Conservation (phyloP, 1,140 invertebrate species). For the Trichomalopsis sarcophagae region DNA sequence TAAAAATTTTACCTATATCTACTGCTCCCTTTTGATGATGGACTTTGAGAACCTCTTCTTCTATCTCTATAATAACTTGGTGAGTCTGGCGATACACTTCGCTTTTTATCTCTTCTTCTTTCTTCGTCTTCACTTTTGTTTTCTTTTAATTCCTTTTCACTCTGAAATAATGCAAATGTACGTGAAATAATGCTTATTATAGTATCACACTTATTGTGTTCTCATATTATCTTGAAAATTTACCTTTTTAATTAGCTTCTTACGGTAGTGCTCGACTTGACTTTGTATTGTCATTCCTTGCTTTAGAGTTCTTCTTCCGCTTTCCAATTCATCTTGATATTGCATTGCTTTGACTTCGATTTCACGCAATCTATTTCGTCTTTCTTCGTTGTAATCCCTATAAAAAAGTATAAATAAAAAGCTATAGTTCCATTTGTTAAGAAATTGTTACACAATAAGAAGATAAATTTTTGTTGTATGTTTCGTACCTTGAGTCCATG, state of each 20-base stretch:
- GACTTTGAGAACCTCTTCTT: slow-evolving; percentile 66
- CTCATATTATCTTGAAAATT: slow-evolving; percentile 14
- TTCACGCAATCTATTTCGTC: slow-evolving; percentile 89
- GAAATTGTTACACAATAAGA: background rate
- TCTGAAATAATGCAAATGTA: slow-evolving; percentile 57
- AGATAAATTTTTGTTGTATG: background rate
- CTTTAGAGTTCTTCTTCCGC: slow-evolving; percentile 85
- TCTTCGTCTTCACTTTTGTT: slow-evolving; percentile 70
- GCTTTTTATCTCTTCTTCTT: slow-evolving; percentile 68
- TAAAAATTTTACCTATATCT: slow-evolving; percentile 59
- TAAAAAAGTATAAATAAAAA: slow-evolving; percentile 48
- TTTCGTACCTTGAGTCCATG: slow-evolving; percentile 71
- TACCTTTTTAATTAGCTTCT: slow-evolving; percentile 91
- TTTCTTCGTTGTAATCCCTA: slow-evolving; percentile 82
- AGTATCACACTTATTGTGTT: background rate
- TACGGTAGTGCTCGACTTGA: slow-evolving; percentile 93
- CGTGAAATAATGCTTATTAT: background rate
- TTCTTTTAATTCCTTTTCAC: slow-evolving; percentile 71
- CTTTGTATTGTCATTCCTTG: slow-evolving; percentile 85
- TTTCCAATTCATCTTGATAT: slow-evolving; percentile 97
- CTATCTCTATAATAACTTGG: slow-evolving; percentile 69
- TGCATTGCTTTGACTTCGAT: slow-evolving; percentile 96
- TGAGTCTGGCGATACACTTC: slow-evolving; percentile 70
- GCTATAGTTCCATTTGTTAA: no score
- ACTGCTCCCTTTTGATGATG: slow-evolving; percentile 61